Base-by-base conservation (phyloP, 2,888 invertebrate species). In the Caenorhabditis sp. region DNA sequence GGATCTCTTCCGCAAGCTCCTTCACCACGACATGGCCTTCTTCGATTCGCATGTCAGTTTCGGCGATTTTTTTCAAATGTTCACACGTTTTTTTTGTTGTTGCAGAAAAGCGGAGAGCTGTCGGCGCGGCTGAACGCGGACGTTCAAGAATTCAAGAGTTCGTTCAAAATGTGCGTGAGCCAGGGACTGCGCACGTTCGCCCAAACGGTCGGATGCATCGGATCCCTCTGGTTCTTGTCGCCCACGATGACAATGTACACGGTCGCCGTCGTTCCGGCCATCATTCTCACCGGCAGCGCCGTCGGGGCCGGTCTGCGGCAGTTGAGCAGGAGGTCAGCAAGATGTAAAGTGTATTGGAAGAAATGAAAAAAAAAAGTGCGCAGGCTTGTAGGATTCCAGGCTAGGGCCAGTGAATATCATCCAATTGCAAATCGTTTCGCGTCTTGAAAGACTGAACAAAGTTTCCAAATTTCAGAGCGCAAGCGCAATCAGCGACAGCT, bases 111-210 rank as follows among this genome's bases (percentile, higher is more conserved):
- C 0, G 96, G 96, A 0, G 96, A 96, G 90, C 92, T 97, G 46
- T 93, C 96, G 8, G 95, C 95, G 89, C 93, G 95, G 93, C 90
- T 97, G 78, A 96, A 96, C 26, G 93, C 94, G 48, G 97, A 98
- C 90, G 93, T 97, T 8, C 96, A 98, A 89, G 96, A 97, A 88
- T 97, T 98, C 89, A 98, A 98, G 90, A 95, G 96, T 85, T 94
- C 95, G 1, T 97, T 98, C 89, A 98, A 98, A 89, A 93, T 94
- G 87, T 94, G 94, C 24, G 93, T 98, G 48, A 94, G 96, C 0
- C 96, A 96, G 86, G 97, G 97, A 0, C 90, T 98, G 30, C 91
- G 95, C 68, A 95, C 95, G 50, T 90, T 92, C 4, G 94, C 96
- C 0, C 96, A 91, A 91, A 90, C 91, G 2, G 89, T 92, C n/a